phyloP scores from a whole-genome alignment of 1,140 invertebrate genomes.

The Drosophila nigrodunni region DNA sequence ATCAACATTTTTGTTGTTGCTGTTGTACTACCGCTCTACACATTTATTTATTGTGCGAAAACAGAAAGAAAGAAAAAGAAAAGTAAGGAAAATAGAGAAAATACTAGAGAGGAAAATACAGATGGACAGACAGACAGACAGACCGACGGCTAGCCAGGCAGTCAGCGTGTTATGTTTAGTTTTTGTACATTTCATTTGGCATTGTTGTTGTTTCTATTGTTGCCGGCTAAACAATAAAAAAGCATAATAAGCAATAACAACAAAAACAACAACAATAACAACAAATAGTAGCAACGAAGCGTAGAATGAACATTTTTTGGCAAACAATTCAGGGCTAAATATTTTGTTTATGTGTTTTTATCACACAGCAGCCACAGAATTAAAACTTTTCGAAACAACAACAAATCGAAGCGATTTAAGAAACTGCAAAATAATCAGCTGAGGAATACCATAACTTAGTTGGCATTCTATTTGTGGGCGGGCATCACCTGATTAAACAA shows the following conservation, averaged over 20 bases:
- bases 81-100: conserved; percentile 41
- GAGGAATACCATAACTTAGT: background rate
- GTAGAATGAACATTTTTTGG: conserved; percentile 75
- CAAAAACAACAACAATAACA: conserved; percentile 20
- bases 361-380: conserved; percentile 46
- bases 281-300: conserved; percentile 25
- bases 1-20: conserved; percentile 33
- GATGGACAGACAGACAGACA: background rate
- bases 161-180: conserved; percentile 72
- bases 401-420: conserved; percentile 3
- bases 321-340: conserved; percentile 83
- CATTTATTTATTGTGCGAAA: conserved; percentile 77
- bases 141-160: conserved; percentile 16
- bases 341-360: conserved; percentile 79
- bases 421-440: conserved; percentile 23
- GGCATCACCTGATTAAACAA: conserved; percentile 50
- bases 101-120: conserved; percentile 33
- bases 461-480: conserved; percentile 22
- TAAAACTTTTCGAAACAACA: conserved; percentile 29
- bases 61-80: background rate
- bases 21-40: conserved; percentile 47
- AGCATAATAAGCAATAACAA: conserved; percentile 59
- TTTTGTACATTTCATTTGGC: conserved; percentile 70
- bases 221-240: conserved; percentile 74
- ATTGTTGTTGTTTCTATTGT: conserved; percentile 55